Percentiles rank a stretch among this genome's conserved stretches.
These are phyloP conservation scores for Macquaria australasica DNA, from an alignment of 2,113 vertebrate species.

Conservation along the genomic window DNA sequence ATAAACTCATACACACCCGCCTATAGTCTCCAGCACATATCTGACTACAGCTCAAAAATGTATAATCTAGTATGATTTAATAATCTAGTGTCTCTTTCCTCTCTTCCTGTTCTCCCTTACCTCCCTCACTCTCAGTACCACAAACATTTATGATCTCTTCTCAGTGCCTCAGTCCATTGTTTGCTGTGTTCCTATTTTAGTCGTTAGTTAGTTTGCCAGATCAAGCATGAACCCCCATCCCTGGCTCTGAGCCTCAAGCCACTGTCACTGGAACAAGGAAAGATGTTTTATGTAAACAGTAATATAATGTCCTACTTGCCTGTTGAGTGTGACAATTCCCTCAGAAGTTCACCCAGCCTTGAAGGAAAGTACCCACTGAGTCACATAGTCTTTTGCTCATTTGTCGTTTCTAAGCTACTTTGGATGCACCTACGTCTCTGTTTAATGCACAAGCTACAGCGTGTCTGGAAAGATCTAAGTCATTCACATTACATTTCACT, in stretches of 20 bases:
- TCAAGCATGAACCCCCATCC: slow-evolving; percentile 70
- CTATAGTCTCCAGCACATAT: slow-evolving; percentile 1
- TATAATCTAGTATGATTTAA: slow-evolving; percentile 38
- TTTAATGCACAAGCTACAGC: slow-evolving; percentile 17
- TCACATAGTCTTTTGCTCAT: slow-evolving; percentile 26
- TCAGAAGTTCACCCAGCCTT: slow-evolving; percentile 48
- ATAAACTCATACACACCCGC: slow-evolving; percentile 27
- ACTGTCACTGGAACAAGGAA: slow-evolving; percentile 68
- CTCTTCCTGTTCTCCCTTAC: slow-evolving; percentile 20
- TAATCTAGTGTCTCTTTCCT: slow-evolving; percentile 23
- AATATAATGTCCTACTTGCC: slow-evolving; percentile 73
- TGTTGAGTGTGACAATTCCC: slow-evolving; percentile 67
- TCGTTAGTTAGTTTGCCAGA: slow-evolving; percentile 69
- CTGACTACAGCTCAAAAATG: slow-evolving; percentile 31
- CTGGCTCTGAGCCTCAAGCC: slow-evolving; percentile 62
- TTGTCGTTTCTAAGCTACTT: slow-evolving; percentile 9
- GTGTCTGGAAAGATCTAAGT: slow-evolving; percentile 1
- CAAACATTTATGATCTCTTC: slow-evolving; percentile 41
- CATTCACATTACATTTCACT: slow-evolving; percentile 10
- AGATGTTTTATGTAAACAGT: slow-evolving; percentile 79
- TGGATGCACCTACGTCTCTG: slow-evolving; percentile 21
- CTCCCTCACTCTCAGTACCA: slow-evolving; percentile 27
- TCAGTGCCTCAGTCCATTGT: slow-evolving; percentile 50
- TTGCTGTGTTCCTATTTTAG: slow-evolving; percentile 68
- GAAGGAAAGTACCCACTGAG: slow-evolving; percentile 51